Evolutionary conservation across 2,113 vertebrate species (phyloP).

Genomic region (Sitta europaea): DNA sequence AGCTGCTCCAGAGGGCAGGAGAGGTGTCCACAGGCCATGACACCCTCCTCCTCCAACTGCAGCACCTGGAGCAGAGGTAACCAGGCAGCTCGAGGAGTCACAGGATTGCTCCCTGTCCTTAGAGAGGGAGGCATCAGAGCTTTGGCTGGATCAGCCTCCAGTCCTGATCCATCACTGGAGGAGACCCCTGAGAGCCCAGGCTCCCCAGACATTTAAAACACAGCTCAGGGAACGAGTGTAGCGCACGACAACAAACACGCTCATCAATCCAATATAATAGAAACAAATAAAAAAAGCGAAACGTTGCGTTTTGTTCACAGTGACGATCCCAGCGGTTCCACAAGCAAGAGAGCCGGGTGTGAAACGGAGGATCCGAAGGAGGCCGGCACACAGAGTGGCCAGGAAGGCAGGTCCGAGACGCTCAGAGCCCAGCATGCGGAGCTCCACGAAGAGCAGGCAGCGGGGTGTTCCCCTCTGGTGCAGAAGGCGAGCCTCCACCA

Average conservation of each 20-base stretch:
- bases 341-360: constrained; percentile 72
- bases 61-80: not conserved
- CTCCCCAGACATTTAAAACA: not conserved
- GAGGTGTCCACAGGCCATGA: not conserved
- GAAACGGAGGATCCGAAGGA: constrained; percentile 78
- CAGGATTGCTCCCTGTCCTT: not conserved
- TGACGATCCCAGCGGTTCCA: constrained; percentile 75
- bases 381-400: constrained; percentile 75
- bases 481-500: constrained; percentile 89
- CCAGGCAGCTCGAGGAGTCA: not conserved
- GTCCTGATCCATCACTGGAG: not conserved
- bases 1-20: not conserved
- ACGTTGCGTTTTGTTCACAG: constrained; percentile 80
- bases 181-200: not conserved
- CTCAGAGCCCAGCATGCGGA: constrained; percentile 72
- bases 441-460: constrained; percentile 77
- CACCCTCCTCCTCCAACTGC: not conserved
- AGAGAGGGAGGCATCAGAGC: not conserved
- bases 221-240: not conserved
- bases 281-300: constrained; percentile 70
- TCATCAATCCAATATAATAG: not conserved
- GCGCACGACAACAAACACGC: not conserved
- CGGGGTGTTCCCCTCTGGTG: constrained; percentile 76
- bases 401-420: constrained; percentile 75
- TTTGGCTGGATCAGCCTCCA: not conserved